Base-by-base conservation (phyloP, 1,140 invertebrate genomes). In the Eupristina koningsbergeri region DNA sequence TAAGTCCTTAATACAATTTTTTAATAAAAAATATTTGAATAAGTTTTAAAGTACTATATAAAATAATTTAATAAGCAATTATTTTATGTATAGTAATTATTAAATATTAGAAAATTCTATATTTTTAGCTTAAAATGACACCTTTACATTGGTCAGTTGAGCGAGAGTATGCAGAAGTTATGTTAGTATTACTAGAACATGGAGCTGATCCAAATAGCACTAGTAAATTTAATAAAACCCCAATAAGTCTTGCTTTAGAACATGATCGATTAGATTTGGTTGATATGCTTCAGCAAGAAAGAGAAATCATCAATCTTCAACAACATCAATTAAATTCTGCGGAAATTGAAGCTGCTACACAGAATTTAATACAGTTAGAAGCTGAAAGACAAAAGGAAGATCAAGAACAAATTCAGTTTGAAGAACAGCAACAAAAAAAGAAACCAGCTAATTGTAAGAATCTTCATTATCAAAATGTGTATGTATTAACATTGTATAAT, bases 101-200 rank as follows among this genome's bases (percentile, higher is more conserved):
- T 45, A 34, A 13, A 75, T 75, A 34, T 5, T 31, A 75, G 63
- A 39, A 61, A 39, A 31, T 36, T 61, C 7, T 64, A n/a, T 36
- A 11, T 50, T 89, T 88, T 19, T 86, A 97, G 97, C 92, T 98
- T 45, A 95, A 95, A 89, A 98, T 98, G 97, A 98, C 97, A 39
- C 97, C 98, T 45, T 93, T 99, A 36, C 98, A 99, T 93, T 99
- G 98, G 98, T 97, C 97, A 17, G 96, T 96, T 73, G 97, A 98
- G 92, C 95, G 96, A 86, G 94, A 95, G n/a, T 95, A 97, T 90
- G 88, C 94, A 47, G 93, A 94, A 71, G 94, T 96, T 63, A 96
- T 96, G 47, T 93, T 95, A 80, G 87, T 95, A 69, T 92, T 98
- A 71, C 88, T 98, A 6, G 93, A 94, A 79, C 92, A 94, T 88